Conservation (phyloP, 2,888 invertebrate genomes). For the Phytoseiulus persimilis region DNA sequence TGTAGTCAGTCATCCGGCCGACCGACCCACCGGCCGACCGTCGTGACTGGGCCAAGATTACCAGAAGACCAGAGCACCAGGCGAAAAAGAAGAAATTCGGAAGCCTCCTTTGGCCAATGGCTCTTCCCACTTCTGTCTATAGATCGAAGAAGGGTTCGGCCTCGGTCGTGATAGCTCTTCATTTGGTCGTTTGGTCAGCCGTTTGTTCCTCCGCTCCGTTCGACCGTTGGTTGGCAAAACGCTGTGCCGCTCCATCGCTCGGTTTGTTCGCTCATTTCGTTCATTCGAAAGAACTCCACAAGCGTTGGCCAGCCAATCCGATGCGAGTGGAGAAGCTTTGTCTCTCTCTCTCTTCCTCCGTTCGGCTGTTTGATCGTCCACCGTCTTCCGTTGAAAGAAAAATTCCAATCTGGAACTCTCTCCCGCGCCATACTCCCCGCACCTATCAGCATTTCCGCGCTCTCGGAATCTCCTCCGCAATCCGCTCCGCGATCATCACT, state of each 20-base stretch:
- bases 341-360: background rate
- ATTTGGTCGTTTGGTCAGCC: constrained; percentile 5
- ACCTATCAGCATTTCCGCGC: background rate
- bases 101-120: constrained; percentile 5
- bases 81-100: background rate
- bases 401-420: background rate
- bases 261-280: constrained; percentile 5
- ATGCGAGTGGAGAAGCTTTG: background rate
- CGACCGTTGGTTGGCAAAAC: background rate
- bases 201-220: background rate
- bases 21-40: background rate
- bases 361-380: background rate
- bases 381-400: background rate
- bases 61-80: constrained; percentile 14
- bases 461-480: background rate
- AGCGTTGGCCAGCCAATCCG: background rate
- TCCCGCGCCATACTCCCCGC: background rate
- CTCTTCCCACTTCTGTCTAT: constrained; percentile 5
- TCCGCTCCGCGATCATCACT: background rate
- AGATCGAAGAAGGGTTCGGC: constrained; percentile 5
- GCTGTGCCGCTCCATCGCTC: background rate
- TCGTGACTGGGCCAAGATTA: constrained; percentile 38
- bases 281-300: background rate
- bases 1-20: background rate
- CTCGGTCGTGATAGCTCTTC: constrained; percentile 5